Conservation (phyloP, 2,797 vertebrate genomes). For the Hippopotamyrus pictus region DNA sequence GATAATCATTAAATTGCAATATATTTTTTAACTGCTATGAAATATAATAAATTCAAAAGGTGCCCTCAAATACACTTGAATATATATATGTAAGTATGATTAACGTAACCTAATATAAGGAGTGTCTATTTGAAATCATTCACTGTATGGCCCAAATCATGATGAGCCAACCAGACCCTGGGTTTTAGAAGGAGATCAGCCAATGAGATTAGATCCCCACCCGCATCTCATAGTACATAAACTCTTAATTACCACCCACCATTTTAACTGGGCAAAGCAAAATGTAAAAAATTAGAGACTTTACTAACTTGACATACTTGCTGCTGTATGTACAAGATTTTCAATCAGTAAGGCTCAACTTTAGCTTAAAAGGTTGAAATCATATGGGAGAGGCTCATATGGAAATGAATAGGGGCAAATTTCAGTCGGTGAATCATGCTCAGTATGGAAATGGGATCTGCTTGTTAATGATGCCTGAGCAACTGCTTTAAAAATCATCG, state of each 20-base stretch:
- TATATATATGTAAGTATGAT: background rate
- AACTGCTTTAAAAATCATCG: slow-evolving; percentile 54
- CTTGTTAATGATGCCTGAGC: slow-evolving; percentile 58
- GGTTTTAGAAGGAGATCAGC: background rate
- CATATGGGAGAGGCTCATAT: background rate
- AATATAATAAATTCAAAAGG: background rate
- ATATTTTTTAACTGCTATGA: background rate
- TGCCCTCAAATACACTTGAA: background rate
- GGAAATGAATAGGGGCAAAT: slow-evolving; percentile 34
- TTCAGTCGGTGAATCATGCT: slow-evolving; percentile 47
- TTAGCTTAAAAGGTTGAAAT: background rate
- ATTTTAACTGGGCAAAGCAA: background rate
- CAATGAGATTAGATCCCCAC: background rate
- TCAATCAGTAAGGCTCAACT: background rate
- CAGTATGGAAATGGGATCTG: slow-evolving; percentile 59
- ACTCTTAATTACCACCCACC: background rate
- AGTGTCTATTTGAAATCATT: background rate
- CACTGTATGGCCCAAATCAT: background rate
- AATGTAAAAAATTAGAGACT: background rate
- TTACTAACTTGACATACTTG: background rate
- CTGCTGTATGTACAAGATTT: background rate
- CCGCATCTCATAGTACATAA: background rate
- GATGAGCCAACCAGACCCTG: background rate
- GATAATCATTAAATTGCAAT: background rate
- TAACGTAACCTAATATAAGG: background rate